Conservation (phyloP, 2,888 invertebrate species). For the Beris morrisii region DNA sequence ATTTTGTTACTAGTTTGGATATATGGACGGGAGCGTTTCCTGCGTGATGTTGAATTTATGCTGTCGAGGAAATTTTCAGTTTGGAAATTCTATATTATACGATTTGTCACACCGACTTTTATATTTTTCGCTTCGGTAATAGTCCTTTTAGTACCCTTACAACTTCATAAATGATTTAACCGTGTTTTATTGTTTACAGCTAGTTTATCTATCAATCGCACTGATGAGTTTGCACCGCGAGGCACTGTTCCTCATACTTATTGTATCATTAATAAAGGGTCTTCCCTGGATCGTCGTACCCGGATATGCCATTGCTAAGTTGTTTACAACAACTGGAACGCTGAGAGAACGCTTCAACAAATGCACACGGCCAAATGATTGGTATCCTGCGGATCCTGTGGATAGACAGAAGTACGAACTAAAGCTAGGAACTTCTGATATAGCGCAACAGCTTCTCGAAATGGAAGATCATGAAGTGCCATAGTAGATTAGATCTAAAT, state of each 20-base stretch:
- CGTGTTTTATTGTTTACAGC: no score
- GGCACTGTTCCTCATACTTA: not conserved
- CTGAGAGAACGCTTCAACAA: slow-evolving; percentile 46
- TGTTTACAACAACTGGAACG: slow-evolving; percentile 46
- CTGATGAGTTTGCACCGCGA: no score
- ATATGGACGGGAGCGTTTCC: slow-evolving; percentile 39
- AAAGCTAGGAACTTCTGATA: slow-evolving; percentile 46
- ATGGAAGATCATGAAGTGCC: slow-evolving; percentile 39
- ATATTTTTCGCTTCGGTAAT: slow-evolving; percentile 43
- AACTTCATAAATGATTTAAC: no score
- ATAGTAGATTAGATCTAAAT: not conserved
- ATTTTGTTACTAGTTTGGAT: slow-evolving; percentile 38
- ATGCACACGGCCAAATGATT: slow-evolving; percentile 50
- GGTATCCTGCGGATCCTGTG: slow-evolving; percentile 50
- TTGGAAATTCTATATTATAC: slow-evolving; percentile 47
- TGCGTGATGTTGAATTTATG: slow-evolving; percentile 40
- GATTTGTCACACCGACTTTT: slow-evolving; percentile 76
- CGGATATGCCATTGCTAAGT: slow-evolving; percentile 45
- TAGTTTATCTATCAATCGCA: no score
- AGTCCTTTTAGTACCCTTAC: not conserved
- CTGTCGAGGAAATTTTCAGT: slow-evolving; percentile 22
- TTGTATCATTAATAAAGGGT: slow-evolving; percentile 34
- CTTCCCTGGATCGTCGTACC: slow-evolving; percentile 48
- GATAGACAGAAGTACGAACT: slow-evolving; percentile 50
- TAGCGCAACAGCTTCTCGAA: slow-evolving; percentile 47